A percentile compares a stretch with the other conserved stretches of the same genome.
Conservation (phyloP, 1,140 invertebrate genomes). For the Ceratitis capitata region DNA sequence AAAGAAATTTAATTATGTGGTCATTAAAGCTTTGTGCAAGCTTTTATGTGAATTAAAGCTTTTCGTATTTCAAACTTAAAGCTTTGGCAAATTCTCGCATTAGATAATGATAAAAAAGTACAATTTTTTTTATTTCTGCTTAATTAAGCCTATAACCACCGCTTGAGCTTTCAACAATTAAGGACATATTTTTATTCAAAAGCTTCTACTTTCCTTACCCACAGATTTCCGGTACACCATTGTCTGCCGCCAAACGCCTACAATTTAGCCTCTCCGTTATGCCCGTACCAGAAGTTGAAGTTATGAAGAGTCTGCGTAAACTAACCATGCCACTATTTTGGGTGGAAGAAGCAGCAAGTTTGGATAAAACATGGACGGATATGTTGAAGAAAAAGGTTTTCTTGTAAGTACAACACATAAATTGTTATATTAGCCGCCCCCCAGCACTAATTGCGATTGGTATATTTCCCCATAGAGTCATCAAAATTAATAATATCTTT, state of each 20-base stretch:
- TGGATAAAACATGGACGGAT: slow-evolving; percentile 68
- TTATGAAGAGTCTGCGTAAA: slow-evolving; percentile 72
- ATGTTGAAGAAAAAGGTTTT: slow-evolving; percentile 69
- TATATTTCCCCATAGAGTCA: slow-evolving; percentile 23
- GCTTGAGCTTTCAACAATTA: too few species aligned
- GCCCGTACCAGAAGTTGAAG: slow-evolving; percentile 71
- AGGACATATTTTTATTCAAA: too few species aligned
- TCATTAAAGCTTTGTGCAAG: too few species aligned
- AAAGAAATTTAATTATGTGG: too few species aligned
- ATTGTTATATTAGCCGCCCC: not conserved
- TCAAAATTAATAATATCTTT: slow-evolving; percentile 47
- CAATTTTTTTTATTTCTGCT: too few species aligned
- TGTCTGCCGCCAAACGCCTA: slow-evolving; percentile 73
- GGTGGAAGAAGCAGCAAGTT: slow-evolving; percentile 75
- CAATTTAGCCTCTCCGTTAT: slow-evolving; percentile 76
- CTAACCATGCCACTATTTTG: slow-evolving; percentile 76
- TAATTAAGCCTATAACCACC: too few species aligned
- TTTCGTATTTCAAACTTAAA: too few species aligned
- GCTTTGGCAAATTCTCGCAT: too few species aligned
- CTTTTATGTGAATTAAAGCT: too few species aligned
- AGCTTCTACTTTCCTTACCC: not conserved
- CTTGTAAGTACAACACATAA: slow-evolving; percentile 46
- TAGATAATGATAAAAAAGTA: too few species aligned
- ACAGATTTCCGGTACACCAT: slow-evolving; percentile 73
- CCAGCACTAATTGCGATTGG: not conserved